Evolutionary conservation across 2,888 invertebrate species (phyloP).

Genomic region (Helicoverpa assulta): DNA sequence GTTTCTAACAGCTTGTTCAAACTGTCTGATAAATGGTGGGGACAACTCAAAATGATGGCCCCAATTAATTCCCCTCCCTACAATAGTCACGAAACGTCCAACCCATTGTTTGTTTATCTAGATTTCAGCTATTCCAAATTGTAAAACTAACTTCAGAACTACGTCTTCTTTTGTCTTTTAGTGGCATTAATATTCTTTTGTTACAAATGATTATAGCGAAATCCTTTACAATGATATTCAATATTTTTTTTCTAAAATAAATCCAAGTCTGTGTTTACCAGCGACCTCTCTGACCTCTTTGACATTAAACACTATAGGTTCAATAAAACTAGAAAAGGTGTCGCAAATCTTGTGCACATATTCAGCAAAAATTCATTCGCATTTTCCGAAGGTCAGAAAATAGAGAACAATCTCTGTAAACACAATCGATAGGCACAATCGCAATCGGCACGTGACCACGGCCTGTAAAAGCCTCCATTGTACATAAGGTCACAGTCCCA

Average conservation of each 20-base stretch:
- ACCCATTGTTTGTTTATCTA: slow-evolving; percentile 63
- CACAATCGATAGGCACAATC: slow-evolving; percentile 67
- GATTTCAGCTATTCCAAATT: slow-evolving; percentile 47
- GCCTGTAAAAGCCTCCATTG: slow-evolving; percentile 64
- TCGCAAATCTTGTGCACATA: slow-evolving; percentile 31
- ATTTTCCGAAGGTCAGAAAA: slow-evolving; percentile 60
- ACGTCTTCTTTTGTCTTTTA: slow-evolving; percentile 30
- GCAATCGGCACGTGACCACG: slow-evolving; percentile 63
- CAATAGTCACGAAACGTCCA: slow-evolving; percentile 72
- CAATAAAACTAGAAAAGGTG: slow-evolving; percentile 31
- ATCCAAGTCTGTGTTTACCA: slow-evolving; percentile 9
- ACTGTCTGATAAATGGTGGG: slow-evolving; percentile 74
- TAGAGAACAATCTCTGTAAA: slow-evolving; percentile 66
- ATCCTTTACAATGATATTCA: slow-evolving; percentile 14
- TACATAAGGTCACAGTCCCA: slow-evolving; percentile 79
- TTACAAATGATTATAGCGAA: slow-evolving; percentile 16
- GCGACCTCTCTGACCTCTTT: slow-evolving; percentile 23
- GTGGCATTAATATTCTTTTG: slow-evolving; percentile 37
- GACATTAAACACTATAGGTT: slow-evolving; percentile 32
- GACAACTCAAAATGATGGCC: slow-evolving; percentile 74
- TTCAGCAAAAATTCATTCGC: slow-evolving; percentile 31
- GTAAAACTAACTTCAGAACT: slow-evolving; percentile 48
- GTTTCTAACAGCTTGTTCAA: slow-evolving; percentile 75
- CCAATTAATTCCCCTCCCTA: slow-evolving; percentile 77
- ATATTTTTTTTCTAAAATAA: slow-evolving; percentile 16